phyloP scores from a whole-genome alignment of 2,797 vertebrate species.

The Sarcophilus harrisii region DNA sequence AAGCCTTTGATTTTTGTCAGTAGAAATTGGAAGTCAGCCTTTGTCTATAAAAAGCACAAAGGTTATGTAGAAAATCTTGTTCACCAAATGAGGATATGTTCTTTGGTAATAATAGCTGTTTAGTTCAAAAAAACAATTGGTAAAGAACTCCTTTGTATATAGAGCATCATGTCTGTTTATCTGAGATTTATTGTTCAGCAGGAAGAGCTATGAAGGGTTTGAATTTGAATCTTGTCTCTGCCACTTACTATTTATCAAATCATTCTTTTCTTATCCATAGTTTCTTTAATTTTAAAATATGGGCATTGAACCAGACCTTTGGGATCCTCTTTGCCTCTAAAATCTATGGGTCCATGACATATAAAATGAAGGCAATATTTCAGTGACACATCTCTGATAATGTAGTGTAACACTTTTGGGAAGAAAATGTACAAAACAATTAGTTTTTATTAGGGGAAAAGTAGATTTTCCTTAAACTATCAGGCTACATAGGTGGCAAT shows the following conservation, averaged over 20 bases:
- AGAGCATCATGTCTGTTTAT: neutral
- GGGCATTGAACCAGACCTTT: neutral
- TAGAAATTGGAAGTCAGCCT: neutral
- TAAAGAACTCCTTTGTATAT: neutral
- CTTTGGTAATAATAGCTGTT: neutral
- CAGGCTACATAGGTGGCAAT: no score
- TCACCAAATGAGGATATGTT: neutral
- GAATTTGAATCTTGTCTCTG: neutral
- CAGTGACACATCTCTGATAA: neutral
- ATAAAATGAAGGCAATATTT: neutral
- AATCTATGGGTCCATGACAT: neutral
- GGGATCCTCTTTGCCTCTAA: neutral
- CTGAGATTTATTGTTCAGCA: neutral
- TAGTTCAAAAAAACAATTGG: neutral
- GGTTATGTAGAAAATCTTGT: conserved; percentile 1
- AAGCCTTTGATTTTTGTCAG: conserved; percentile 4
- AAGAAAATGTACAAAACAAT: neutral
- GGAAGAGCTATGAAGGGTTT: neutral
- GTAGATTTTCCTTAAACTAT: neutral
- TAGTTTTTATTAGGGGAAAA: neutral
- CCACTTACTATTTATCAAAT: neutral
- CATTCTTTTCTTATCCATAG: neutral
- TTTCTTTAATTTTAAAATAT: neutral
- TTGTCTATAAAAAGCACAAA: neutral
- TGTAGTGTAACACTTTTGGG: neutral